A percentile compares a stretch with the other conserved stretches of the same genome.
phyloP scores from a whole-genome alignment of 2,797 vertebrate genomes.

The Megaceryle alcyon region DNA sequence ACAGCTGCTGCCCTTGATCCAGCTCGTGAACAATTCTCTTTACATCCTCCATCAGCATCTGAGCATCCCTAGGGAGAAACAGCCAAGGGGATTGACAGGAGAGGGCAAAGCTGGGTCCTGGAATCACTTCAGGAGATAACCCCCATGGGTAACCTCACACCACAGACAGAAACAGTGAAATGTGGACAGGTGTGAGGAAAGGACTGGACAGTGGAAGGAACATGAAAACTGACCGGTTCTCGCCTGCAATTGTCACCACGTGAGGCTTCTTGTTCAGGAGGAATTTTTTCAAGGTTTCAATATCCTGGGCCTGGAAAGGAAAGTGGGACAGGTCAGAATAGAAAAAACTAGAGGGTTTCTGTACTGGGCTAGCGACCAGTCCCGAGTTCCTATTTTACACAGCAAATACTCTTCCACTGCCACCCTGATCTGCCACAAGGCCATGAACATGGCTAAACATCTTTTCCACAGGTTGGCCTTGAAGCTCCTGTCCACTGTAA shows the following conservation, averaged over 20 bases:
- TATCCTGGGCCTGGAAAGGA: conserved; percentile 84
- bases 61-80: conserved; percentile 87
- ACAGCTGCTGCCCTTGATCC: conserved; percentile 95
- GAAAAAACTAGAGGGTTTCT: background rate
- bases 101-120: background rate
- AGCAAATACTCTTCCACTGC: background rate
- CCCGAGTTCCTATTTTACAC: background rate
- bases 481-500: background rate
- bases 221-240: conserved; percentile 86
- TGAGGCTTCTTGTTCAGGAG: conserved; percentile 96
- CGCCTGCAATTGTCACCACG: conserved; percentile 94
- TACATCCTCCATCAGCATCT: conserved; percentile 98
- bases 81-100: background rate
- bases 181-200: background rate
- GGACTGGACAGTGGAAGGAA: background rate
- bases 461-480: background rate
- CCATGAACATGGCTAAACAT: background rate
- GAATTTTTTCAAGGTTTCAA: conserved; percentile 96
- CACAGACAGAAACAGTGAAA: background rate
- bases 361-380: background rate
- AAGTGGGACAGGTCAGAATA: background rate
- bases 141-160: background rate
- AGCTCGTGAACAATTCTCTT: conserved; percentile 94
- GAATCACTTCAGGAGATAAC: background rate
- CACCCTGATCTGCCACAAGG: background rate